Percentiles rank a stretch among this genome's conserved stretches.
Evolutionary conservation across 2,888 invertebrate genomes (phyloP).

Genomic region (Lottia gigantea): DNA sequence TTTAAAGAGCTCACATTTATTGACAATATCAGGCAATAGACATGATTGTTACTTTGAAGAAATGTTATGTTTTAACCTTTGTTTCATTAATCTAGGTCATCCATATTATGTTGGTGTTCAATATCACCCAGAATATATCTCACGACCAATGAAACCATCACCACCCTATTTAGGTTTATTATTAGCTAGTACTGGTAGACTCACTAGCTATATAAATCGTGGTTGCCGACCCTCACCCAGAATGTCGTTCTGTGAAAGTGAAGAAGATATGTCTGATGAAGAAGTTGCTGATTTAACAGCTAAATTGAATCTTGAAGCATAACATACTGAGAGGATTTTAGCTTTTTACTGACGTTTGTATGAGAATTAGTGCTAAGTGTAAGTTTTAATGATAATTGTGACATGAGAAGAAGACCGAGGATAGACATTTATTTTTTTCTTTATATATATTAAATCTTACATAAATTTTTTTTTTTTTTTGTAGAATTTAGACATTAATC

Average conservation of each 20-base stretch:
- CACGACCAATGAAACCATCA: slow-evolving; percentile 80
- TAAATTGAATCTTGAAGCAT: background rate
- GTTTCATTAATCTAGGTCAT: slow-evolving; percentile 73
- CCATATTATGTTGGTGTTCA: slow-evolving; percentile 95
- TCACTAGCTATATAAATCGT: slow-evolving; percentile 72
- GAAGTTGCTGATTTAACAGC: slow-evolving; percentile 22
- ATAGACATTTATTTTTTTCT: too few relatives aligned
- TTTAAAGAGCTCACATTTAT: too few relatives aligned
- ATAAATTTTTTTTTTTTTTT: too few relatives aligned
- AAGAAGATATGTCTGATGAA: slow-evolving; percentile 42
- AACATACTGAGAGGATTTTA: background rate
- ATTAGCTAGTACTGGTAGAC: slow-evolving; percentile 86
- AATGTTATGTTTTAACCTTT: too few relatives aligned
- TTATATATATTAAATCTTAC: too few relatives aligned
- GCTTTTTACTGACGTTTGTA: too few relatives aligned
- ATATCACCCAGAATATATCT: slow-evolving; percentile 97
- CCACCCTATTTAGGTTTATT: slow-evolving; percentile 96
- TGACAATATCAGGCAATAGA: too few relatives aligned
- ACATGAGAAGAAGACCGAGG: too few relatives aligned
- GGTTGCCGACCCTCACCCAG: slow-evolving; percentile 63
- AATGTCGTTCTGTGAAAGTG: slow-evolving; percentile 51
- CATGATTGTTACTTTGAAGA: too few relatives aligned
- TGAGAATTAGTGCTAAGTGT: too few relatives aligned
- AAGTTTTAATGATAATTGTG: too few relatives aligned
- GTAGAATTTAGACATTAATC: too few relatives aligned